Base-by-base conservation (phyloP, 2,888 invertebrate genomes). In the Macrosoma leucophasiata region DNA sequence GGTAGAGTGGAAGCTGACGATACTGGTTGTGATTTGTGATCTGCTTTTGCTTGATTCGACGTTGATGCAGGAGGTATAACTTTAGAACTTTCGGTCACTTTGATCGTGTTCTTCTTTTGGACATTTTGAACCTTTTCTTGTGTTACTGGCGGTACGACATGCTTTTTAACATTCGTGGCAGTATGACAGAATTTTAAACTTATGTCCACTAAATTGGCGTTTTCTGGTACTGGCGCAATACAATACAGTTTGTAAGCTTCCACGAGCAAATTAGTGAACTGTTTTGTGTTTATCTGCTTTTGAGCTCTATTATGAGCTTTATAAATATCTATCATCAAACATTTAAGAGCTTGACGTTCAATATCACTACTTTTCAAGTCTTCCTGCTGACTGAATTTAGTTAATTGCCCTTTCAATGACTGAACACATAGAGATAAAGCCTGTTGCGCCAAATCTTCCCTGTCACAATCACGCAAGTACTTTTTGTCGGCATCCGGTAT, bases 401-500 rank as follows among this genome's bases (percentile, higher is more conserved):
- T 87, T 11, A 90, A 78, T 53, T 88, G 87, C 3, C 87, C 88
- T 42, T 90, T 86, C 41, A 92, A 70, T 19, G 91, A 89, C 59
- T 91, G 91, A 5, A 90, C 82, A 48, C 91, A 91, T 43, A 91
- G 86, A 0, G 89, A 88, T 41, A 93, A 86, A 0, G 96, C 94
- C 73, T 93, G 91, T 35, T 91, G 90, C 0, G 92, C 91, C 35
- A 95, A 82, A 54, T 92, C 91, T 50, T 92, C 89, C 35, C 96
- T 87, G 64, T 96, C 96, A 1, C 89, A 88, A 63, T 96, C 95
- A 19, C 93, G 88, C 37, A 97, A 86, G 67, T 96, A 97, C 64
- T 87, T 94, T 89, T 95, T 97, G 57, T 95, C 95, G 2, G 88
- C 86, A 43, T 97, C 97, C 0, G 97, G 97, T 32, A 87, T 89